Conservation (phyloP, 2,113 vertebrate species). For the Carassius auratus region DNA sequence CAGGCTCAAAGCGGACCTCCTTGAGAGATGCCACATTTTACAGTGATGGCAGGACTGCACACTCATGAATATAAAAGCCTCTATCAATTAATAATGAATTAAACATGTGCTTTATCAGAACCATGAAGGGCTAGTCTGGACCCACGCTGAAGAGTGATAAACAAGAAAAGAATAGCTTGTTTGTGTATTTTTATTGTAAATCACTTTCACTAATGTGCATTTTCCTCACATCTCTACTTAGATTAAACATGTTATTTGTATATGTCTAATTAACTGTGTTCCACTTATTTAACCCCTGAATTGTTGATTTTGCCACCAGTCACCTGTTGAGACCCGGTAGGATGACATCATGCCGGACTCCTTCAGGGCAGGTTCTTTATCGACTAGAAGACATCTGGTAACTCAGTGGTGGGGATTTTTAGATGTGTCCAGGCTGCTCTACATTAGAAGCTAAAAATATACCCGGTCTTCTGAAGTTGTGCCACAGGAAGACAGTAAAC, state of each 20-base stretch:
- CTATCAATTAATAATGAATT: constrained; percentile 58
- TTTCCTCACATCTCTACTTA: not conserved
- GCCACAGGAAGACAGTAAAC: constrained; percentile 79
- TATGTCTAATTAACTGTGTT: not conserved
- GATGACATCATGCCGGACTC: constrained; percentile 54
- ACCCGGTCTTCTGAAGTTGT: constrained; percentile 74
- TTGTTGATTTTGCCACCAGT: constrained; percentile 21
- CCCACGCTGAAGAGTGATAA: constrained; percentile 36
- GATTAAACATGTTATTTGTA: not conserved
- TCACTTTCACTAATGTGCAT: not conserved
- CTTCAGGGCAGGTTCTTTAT: constrained; percentile 52
- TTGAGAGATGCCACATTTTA: constrained; percentile 52
- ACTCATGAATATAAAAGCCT: constrained; percentile 53
- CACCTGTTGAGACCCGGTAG: constrained; percentile 44
- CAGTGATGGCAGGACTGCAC: constrained; percentile 44
- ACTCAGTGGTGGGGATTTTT: constrained; percentile 67
- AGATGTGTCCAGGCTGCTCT: constrained; percentile 68
- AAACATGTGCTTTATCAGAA: constrained; percentile 43
- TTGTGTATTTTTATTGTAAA: not conserved
- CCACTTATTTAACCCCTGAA: not conserved
- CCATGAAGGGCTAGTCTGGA: constrained; percentile 33
- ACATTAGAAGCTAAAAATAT: constrained; percentile 79
- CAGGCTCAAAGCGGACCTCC: constrained; percentile 56
- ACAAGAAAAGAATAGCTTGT: not conserved
- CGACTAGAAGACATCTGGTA: constrained; percentile 72